phyloP scores from a whole-genome alignment of 2,888 invertebrate genomes.

The Orthosia cruda region DNA sequence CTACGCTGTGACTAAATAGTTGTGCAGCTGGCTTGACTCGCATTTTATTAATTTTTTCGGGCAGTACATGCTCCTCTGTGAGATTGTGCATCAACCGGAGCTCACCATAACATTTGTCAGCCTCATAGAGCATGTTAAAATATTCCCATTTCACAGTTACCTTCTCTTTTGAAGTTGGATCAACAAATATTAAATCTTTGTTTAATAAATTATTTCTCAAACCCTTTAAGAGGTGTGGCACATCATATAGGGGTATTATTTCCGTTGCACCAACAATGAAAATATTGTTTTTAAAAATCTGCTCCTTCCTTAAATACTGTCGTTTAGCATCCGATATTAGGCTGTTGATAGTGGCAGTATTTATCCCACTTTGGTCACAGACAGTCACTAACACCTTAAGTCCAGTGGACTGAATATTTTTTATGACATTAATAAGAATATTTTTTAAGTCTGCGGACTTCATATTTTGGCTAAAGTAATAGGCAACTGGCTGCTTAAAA shows the following conservation, averaged over 20 bases:
- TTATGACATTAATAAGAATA: neutral
- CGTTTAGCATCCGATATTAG: too few species aligned
- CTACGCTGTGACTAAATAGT: neutral
- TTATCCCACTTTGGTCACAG: too few species aligned
- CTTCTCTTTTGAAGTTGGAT: slow-evolving; percentile 2
- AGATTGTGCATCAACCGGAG: neutral
- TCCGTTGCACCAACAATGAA: too few species aligned
- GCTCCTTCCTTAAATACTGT: too few species aligned
- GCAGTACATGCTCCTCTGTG: slow-evolving; percentile 2
- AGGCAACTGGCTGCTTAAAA: slow-evolving; percentile 3
- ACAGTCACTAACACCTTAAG: too few species aligned
- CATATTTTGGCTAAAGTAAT: neutral
- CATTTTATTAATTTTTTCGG: slow-evolving; percentile 5
- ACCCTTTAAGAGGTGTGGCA: too few species aligned
- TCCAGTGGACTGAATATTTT: neutral
- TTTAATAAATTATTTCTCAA: too few species aligned
- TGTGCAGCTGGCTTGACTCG: slow-evolving; percentile 8
- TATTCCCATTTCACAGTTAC: slow-evolving; percentile 8
- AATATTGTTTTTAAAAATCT: too few species aligned
- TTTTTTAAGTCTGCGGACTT: neutral
- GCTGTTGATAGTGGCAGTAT: too few species aligned
- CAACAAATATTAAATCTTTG: neutral
- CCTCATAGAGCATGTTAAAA: slow-evolving; percentile 17
- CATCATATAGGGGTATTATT: too few species aligned
- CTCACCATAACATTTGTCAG: slow-evolving; percentile 15